Base-by-base conservation (phyloP, 2,888 invertebrate species). In the Hermodice carunculata region DNA sequence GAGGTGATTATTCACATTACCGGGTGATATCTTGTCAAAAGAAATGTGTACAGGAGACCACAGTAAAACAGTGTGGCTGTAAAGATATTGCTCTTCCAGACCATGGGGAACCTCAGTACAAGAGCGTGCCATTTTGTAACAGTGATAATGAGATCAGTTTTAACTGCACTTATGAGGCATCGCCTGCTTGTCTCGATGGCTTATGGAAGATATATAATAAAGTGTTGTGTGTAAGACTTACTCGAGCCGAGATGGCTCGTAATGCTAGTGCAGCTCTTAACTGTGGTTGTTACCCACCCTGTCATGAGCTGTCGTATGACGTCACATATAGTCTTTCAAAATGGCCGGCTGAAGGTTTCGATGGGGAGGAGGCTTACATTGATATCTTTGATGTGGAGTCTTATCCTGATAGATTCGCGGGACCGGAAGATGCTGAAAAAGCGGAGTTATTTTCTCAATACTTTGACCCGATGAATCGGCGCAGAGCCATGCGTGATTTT, bases 291-390 rank as follows among this genome's bases (percentile, higher is more conserved):
- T 64, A 29, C 54, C 71, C 71, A 22, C 64, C 71, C 14, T 71
- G 71, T 51, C 28, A 46, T 31, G 71, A 71, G 34, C 34, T 61
- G 26, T 53, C 63, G 40, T 71, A 71, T 46, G 71, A 71, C 59
- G 61, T 71, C 44, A 67, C 70, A 5, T 71, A 71, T 57, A 61
- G 61, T 26, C 66, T 71, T 22, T 59, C 70, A 2, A 68, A 68
- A 26, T 71, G 71, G 71, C 71, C 71, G 34, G 69, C 71, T 1
- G 64, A 60, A 26, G 65, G 69, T 40, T 71, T 71, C 40, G 71
- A 71, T 43, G 71, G 71, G 0, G 71, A 71, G 14, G 67, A 71
- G 58, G 71, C 70, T 1, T 71, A 71, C 53, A 58, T 53, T 22
- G 71, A 71, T 31, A 71, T 71, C 48, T 66, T 71, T 42, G 37